Conservation (phyloP, 2,797 vertebrate genomes). For the Anolis apletophallus region DNA sequence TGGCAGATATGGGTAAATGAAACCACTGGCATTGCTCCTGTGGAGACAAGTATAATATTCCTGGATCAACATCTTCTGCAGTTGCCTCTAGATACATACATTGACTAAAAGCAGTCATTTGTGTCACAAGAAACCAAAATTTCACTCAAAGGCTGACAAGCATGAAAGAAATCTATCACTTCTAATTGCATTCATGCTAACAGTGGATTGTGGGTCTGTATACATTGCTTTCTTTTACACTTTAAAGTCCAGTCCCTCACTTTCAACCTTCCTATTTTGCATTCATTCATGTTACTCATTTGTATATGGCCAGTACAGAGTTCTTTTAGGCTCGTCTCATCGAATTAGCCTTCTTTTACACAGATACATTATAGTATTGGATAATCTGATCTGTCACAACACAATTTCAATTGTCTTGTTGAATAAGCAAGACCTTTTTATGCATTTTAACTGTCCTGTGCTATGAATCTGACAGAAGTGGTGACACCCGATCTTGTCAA, state of each 20-base stretch:
- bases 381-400: background rate
- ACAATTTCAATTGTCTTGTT: background rate
- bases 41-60: background rate
- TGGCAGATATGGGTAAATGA: no score
- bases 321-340: background rate
- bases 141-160: background rate
- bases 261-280: background rate
- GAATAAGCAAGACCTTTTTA: background rate
- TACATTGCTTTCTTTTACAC: background rate
- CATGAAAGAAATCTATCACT: background rate
- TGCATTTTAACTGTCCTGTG: conserved; percentile 2
- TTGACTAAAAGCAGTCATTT: background rate
- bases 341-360: background rate
- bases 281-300: background rate
- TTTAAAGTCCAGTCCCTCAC: no score
- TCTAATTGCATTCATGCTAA: background rate
- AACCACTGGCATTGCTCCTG: no score
- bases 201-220: background rate
- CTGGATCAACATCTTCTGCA: background rate
- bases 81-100: background rate
- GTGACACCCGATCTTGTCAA: background rate
- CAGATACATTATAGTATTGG: background rate
- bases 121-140: background rate
- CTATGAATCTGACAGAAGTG: background rate
- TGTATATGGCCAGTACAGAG: background rate